Percentiles rank a stretch among this genome's conserved stretches.
Conservation (phyloP, 2,888 invertebrate species). For the Philaethria dido region DNA sequence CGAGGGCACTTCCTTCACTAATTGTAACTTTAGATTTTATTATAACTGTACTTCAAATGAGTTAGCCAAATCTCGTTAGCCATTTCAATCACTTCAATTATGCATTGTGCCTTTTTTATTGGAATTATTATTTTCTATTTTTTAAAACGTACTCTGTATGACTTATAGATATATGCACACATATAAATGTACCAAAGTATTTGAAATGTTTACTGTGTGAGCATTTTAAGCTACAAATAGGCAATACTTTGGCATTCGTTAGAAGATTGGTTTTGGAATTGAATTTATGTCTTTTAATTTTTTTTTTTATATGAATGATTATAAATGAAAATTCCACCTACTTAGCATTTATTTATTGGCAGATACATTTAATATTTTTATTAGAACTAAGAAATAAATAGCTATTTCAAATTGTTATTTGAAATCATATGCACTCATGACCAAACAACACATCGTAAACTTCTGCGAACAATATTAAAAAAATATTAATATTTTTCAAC, state of each 20-base stretch:
- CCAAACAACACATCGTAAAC: background rate
- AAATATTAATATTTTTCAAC: background rate
- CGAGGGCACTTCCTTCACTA: conserved; percentile 26
- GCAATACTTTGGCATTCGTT: background rate
- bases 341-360: background rate
- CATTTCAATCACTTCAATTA: conserved; percentile 16
- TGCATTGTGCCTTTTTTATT: background rate
- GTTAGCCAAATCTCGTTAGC: conserved; percentile 26
- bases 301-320: background rate
- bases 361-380: no score
- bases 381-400: background rate
- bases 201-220: background rate
- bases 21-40: conserved; percentile 22
- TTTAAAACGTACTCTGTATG: background rate
- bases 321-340: background rate
- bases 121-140: background rate
- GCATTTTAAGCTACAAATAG: no score
- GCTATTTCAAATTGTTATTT: background rate
- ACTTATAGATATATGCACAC: background rate
- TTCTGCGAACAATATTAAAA: background rate
- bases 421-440: background rate
- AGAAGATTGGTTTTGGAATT: background rate
- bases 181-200: background rate
- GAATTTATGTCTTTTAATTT: background rate
- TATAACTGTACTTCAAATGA: conserved; percentile 6